Conservation (phyloP, 2,113 vertebrate species). For the Eubucco bourcierii region DNA sequence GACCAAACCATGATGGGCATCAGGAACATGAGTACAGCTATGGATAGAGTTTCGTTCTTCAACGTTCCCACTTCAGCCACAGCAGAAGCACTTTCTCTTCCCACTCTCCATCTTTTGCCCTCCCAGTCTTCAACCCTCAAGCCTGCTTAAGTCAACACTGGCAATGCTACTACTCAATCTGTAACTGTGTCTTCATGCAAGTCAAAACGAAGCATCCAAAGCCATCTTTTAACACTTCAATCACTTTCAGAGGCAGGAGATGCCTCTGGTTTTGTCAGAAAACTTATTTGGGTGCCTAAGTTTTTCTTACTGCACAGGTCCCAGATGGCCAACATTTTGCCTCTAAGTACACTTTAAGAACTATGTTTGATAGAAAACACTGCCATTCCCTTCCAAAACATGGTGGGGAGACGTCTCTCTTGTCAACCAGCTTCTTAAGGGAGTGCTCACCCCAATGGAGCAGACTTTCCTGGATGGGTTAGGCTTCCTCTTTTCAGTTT, state of each 20-base stretch:
- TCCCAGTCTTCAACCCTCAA: background rate
- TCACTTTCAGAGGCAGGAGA: background rate
- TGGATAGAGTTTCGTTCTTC: background rate
- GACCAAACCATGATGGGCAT: background rate
- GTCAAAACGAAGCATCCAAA: background rate
- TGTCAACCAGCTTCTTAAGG: background rate
- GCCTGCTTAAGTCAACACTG: background rate
- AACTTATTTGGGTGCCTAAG: background rate
- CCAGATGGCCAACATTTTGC: background rate
- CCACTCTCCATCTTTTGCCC: background rate
- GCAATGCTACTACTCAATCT: background rate
- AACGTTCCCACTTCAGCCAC: background rate
- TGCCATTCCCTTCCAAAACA: background rate
- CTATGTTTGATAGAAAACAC: background rate
- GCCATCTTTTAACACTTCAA: background rate
- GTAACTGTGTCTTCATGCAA: background rate
- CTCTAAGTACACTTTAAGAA: background rate
- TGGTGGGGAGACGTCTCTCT: background rate
- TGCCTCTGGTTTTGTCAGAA: background rate
- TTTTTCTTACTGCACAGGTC: background rate
- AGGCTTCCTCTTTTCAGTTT: background rate
- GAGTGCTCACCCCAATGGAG: background rate
- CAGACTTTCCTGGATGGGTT: background rate
- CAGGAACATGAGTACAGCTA: background rate
- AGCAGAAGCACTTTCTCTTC: background rate